phyloP scores from a whole-genome alignment of 2,888 invertebrate genomes.

The Cryptophagus acutangulus region DNA sequence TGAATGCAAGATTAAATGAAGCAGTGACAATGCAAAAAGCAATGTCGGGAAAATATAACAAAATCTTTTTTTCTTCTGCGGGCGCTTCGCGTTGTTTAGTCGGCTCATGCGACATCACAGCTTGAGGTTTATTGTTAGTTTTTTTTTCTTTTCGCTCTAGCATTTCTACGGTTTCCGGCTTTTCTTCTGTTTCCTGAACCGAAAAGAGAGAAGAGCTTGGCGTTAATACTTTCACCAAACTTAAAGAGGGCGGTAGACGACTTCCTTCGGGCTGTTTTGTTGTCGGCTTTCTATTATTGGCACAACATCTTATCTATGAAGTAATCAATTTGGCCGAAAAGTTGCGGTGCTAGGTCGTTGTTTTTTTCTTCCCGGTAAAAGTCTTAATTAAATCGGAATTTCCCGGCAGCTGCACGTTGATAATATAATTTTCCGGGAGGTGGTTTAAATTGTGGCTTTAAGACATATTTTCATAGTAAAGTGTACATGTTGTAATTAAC shows the following conservation, averaged over 20 bases:
- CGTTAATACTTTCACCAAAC: slow-evolving; percentile 30
- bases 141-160: too few species aligned
- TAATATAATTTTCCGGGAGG: too few species aligned
- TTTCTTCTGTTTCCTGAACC: slow-evolving; percentile 32
- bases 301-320: too few species aligned
- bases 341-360: too few species aligned
- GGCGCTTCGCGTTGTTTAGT: slow-evolving; percentile 29
- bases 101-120: slow-evolving; percentile 31
- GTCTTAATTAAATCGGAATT: too few species aligned
- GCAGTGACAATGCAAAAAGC: too few species aligned
- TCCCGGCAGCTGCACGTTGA: too few species aligned
- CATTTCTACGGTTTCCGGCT: slow-evolving; percentile 33
- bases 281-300: too few species aligned
- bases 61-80: slow-evolving; percentile 28
- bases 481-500: slow-evolving; percentile 10
- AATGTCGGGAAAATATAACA: slow-evolving; percentile 29
- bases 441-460: slow-evolving; percentile 1
- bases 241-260: slow-evolving; percentile 22
- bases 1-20: too few species aligned
- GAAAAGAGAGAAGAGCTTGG: slow-evolving; percentile 30
- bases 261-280: slow-evolving; percentile 21
- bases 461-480: slow-evolving; percentile 8
- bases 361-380: too few species aligned
- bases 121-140: slow-evolving; percentile 37
- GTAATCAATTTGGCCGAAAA: too few species aligned